Conservation (phyloP, 2,113 vertebrate species). For the cattle (Bos taurus) region ARS-UCD2.0 NC_037333.1:86069501-86070000, state of each 20-base stretch:
- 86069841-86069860: not conserved
- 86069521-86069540: not conserved
- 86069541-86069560: not conserved
- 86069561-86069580: not conserved
- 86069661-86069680: not conserved
- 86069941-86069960: not conserved
- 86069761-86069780: not conserved
- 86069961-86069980: not conserved
- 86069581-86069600: conserved; percentile 4
- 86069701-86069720: not conserved
- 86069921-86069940: not conserved
- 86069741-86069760: not conserved
- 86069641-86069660: not conserved
- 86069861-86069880: not conserved
- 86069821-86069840: not conserved
- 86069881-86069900: not conserved
- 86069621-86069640: not conserved
- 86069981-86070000: not conserved
- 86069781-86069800: not conserved
- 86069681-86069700: not conserved
- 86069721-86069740: not conserved
- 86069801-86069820: not conserved
- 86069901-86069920: not conserved
- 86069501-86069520: not conserved
- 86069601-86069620: not conserved